Percentiles rank a stretch among this genome's conserved stretches.
Evolutionary conservation across 2,113 vertebrate species (phyloP).

Genomic region (Prochilodus magdalenae): DNA sequence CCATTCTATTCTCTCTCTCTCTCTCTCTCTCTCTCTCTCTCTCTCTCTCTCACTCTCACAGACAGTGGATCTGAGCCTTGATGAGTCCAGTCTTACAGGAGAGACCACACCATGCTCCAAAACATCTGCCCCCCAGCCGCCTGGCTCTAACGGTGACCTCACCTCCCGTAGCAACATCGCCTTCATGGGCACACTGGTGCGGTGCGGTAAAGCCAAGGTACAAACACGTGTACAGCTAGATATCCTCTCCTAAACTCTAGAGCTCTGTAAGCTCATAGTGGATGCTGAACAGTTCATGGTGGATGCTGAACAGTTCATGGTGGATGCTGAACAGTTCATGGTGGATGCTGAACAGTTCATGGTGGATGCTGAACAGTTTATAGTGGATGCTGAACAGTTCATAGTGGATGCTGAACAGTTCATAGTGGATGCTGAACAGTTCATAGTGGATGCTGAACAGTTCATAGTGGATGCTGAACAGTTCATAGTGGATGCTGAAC

Average conservation of each 20-base stretch:
- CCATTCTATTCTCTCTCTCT: not conserved
- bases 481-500: too few relatives aligned
- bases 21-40: conserved; percentile 12
- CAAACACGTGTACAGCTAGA: too few relatives aligned
- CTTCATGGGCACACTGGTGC: conserved; percentile 98
- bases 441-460: not conserved
- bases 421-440: not conserved
- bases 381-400: too few relatives aligned
- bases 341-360: too few relatives aligned
- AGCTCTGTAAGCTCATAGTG: too few relatives aligned
- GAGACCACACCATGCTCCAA: conserved; percentile 93
- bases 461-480: too few relatives aligned
- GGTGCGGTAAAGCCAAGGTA: conserved; percentile 98
- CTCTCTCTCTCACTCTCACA: conserved; percentile 57
- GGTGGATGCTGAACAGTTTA: too few relatives aligned
- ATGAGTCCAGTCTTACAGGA: conserved; percentile 95
- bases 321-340: too few relatives aligned
- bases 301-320: not conserved
- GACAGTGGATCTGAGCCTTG: conserved; percentile 90
- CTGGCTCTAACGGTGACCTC: conserved; percentile 86
- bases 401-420: too few relatives aligned
- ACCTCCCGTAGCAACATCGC: conserved; percentile 94
- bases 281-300: not conserved
- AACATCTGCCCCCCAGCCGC: conserved; percentile 81
- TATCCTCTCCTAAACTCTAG: too few relatives aligned